Evolutionary conservation across 2,888 invertebrate genomes (phyloP), one percentile per base, ranked within the genome.

Genomic region (Copidosoma aretas): DNA sequence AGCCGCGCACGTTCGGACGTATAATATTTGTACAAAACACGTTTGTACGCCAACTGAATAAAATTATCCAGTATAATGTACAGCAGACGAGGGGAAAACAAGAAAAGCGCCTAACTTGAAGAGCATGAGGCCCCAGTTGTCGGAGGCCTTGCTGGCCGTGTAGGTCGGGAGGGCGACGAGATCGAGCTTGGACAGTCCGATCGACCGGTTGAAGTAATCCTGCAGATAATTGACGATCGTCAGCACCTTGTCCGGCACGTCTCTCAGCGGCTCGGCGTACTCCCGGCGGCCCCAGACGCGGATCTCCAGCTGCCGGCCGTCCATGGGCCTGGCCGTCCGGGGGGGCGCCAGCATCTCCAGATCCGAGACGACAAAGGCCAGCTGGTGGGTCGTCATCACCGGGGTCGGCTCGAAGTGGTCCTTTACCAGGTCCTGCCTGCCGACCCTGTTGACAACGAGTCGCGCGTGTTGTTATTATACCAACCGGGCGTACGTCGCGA

Each of bases 81-180:
- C n/a, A n/a, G n/a, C n/a, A n/a, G n/a, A n/a, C n/a, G n/a, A n/a
- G n/a, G n/a, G n/a, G n/a, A n/a, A n/a, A n/a, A n/a, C n/a, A n/a
- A n/a, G n/a, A n/a, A n/a, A n/a, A n/a, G n/a, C n/a, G n/a, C n/a
- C 85, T 85, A 85, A 93, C 93, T 90, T 92, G 80, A 93, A 92
- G 49, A 92, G 86, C 73, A 93, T 87, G 1, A 93, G 85, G 4
- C 93, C 93, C 93, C 93, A 93, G 77, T 89, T 91, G 76, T 93
- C 93, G 4, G 90, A 89, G 0, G 93, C 91, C 74, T 90, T 89
- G 1, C 90, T 88, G 0, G 90, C 89, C 71, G 88, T 87, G 73
- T 91, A 90, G 71, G 88, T 89, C 0, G 93, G 93, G 60, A 93
- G 83, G 0, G 91, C 91, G 0, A 93, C 86, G 1, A 93, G 84